These are phyloP conservation scores for Stenodema calcarata DNA, from an alignment of 2,888 invertebrate genomes.

Conservation along the genomic window DNA sequence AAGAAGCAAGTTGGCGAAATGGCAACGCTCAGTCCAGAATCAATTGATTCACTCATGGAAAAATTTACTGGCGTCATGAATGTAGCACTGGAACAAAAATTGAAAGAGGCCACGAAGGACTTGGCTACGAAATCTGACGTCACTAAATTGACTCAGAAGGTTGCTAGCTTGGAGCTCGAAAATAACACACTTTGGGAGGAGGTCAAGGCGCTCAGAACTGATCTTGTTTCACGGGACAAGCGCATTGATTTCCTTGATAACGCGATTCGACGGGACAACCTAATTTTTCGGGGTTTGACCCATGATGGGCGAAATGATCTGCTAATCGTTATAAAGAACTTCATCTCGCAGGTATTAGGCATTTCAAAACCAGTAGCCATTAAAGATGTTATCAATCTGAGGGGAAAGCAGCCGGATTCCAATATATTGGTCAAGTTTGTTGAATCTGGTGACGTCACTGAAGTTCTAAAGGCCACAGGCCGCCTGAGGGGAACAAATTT, in stretches of 20 bases:
- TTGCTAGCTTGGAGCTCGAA: neutral
- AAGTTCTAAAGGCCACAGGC: too few relatives aligned
- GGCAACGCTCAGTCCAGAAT: neutral
- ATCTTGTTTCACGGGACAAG: neutral
- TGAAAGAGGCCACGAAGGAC: neutral
- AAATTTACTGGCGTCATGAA: neutral
- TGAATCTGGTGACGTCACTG: too few relatives aligned
- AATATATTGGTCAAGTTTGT: too few relatives aligned
- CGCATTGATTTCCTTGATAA: neutral
- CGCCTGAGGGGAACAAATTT: neutral
- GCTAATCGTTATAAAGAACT: neutral
- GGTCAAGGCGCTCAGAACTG: neutral
- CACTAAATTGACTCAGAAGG: neutral
- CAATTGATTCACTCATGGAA: neutral
- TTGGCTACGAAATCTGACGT: neutral
- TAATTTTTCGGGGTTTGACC: neutral
- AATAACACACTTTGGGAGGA: neutral
- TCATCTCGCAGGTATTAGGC: neutral
- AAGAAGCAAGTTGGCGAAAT: neutral
- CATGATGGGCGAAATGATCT: neutral
- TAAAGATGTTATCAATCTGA: neutral
- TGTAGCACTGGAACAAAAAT: neutral
- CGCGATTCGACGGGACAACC: neutral
- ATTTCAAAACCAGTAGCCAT: neutral
- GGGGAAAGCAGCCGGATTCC: neutral